Percentiles rank a stretch among this genome's conserved stretches.
These are phyloP conservation scores for Sebastiscus tertius DNA, from an alignment of 2,797 vertebrate genomes.

Conservation along the genomic window DNA sequence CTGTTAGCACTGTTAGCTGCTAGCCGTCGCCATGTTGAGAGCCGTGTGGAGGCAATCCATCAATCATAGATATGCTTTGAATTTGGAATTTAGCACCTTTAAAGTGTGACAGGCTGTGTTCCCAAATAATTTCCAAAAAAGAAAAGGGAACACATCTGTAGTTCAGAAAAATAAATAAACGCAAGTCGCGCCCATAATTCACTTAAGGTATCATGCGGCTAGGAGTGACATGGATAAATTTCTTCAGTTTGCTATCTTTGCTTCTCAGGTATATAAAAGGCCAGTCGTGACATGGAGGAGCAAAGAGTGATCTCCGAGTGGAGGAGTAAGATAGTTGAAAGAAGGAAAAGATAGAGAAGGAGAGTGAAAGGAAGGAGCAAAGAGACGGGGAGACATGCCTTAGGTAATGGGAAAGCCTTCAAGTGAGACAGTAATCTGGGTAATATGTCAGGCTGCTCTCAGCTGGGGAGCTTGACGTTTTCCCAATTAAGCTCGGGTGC, in stretches of 20 bases:
- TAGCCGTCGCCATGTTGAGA: too few relatives aligned
- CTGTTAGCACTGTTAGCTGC: too few relatives aligned
- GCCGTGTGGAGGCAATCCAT: neutral
- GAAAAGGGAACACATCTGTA: neutral
- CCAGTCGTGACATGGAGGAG: neutral
- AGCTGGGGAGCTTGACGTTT: slow-evolving; percentile 62
- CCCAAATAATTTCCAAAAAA: neutral
- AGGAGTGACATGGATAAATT: neutral
- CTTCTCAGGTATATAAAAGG: slow-evolving; percentile 18
- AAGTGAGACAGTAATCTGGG: slow-evolving; percentile 73
- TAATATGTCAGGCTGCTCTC: slow-evolving; percentile 71
- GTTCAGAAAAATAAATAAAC: neutral
- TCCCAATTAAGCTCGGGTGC: slow-evolving; percentile 69
- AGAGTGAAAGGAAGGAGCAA: neutral
- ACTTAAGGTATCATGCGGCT: neutral
- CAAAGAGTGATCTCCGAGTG: slow-evolving; percentile 6
- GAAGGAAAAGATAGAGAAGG: slow-evolving; percentile 1
- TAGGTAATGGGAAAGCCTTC: slow-evolving; percentile 70
- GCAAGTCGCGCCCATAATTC: neutral
- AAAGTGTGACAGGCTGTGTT: neutral
- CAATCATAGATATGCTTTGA: neutral
- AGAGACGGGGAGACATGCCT: slow-evolving; percentile 51
- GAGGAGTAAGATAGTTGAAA: slow-evolving; percentile 24
- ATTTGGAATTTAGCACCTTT: neutral
- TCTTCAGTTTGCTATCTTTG: slow-evolving; percentile 11